A percentile compares a stretch with the other conserved stretches of the same genome.
Conservation (phyloP, 2,113 vertebrate genomes). For the Scomber scombrus region DNA sequence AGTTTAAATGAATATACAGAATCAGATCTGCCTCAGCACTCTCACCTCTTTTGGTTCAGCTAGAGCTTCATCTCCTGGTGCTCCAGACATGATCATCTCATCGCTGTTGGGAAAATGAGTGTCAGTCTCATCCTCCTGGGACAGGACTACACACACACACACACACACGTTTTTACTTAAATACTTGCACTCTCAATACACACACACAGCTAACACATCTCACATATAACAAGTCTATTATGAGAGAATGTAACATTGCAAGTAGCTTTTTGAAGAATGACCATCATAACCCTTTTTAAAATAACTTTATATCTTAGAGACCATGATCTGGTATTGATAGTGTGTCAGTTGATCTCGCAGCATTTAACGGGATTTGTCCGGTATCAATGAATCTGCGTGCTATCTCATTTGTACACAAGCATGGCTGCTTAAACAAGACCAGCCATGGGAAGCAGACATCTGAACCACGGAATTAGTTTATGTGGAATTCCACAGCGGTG, state of each 20-base stretch:
- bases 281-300: no score
- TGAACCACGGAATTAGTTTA: background rate
- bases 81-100: rapidly evolving
- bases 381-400: background rate
- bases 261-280: background rate
- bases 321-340: no score
- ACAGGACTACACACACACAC: conserved; percentile 29
- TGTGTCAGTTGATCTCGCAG: no score
- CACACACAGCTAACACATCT: background rate
- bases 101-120: background rate
- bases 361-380: no score
- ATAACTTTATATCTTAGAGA: no score
- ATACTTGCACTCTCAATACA: background rate
- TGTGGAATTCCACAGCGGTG: no score
- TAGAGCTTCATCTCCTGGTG: background rate
- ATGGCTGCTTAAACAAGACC: background rate
- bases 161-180: background rate
- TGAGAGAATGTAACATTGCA: background rate
- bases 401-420: background rate
- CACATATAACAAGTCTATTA: background rate
- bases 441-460: background rate
- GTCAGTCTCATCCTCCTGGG: background rate
- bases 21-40: background rate
- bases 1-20: background rate
- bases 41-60: conserved; percentile 23